Base-by-base conservation (phyloP, 2,797 vertebrate species). In the Saxicola maurus region DNA sequence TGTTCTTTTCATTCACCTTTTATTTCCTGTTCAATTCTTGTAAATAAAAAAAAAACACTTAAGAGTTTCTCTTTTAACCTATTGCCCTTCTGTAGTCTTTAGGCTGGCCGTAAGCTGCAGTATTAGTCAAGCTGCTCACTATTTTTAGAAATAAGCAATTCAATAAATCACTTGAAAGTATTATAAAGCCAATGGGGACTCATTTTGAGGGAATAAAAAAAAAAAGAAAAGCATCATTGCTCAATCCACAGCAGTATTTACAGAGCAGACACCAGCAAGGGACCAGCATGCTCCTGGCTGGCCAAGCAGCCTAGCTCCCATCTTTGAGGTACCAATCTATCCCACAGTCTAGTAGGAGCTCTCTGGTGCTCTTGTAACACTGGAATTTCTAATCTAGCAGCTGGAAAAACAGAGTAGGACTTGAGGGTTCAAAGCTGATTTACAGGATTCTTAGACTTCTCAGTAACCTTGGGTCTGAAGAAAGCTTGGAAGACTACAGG, bases 131-230 rank as follows among this genome's bases (percentile, higher is more conserved):
- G 86, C 68, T 82, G 46, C 46, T 90, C 16, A 21, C 72, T 84
- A n/a, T 88, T 93, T 91, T 87, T 77, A 88, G 65, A 84, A 91
- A 81, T 20, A 77, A 80, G 68, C 53, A 68, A 74, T 71, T 92
- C 64, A 89, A 1, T 74, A 87, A 80, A 89, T 85, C 69, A 85
- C 88, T 82, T 61, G 7, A 30, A 89, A 92, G 45, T 75, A 86
- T 71, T 82, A 90, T 45, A 71, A 87, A 89, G 68, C 52, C 78
- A 92, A 67, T 7, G 20, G 43, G 27, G 27, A 43, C 30, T 73
- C 60, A 76, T 73, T 66, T 24, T 45, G 71, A 43, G 17, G 3
- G 37, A 9, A 48, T 28, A 7, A n/a, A n/a, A 28, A 49, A 49
- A 38, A 73, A 37, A 56, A 23, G 30, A 56, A 72, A 31, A 6